Conservation (phyloP, 1,140 invertebrate species). For the Ectropis grisescens region DNA sequence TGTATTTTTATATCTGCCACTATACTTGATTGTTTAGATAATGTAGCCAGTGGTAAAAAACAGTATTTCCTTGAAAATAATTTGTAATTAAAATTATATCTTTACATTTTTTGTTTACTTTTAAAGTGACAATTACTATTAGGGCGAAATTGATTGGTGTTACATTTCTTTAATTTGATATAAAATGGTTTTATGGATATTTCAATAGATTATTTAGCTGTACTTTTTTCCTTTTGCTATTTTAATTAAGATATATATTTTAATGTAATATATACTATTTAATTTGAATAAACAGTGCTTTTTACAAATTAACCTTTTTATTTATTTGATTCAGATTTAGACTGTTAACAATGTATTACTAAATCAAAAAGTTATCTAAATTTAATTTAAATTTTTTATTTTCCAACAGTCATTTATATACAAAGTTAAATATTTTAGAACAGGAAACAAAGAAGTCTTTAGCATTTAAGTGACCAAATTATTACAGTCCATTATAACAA, state of each 20-base stretch:
- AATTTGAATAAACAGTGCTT: constrained; percentile 69
- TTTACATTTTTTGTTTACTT: constrained; percentile 26
- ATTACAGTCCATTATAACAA: constrained; percentile 21
- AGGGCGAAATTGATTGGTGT: constrained; percentile 48
- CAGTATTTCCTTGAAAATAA: constrained; percentile 36
- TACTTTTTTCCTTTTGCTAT: constrained; percentile 59
- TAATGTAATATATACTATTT: constrained; percentile 70
- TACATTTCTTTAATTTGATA: constrained; percentile 25
- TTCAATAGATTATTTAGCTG: constrained; percentile 63
- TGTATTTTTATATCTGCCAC: constrained; percentile 65
- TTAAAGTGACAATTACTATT: constrained; percentile 30
- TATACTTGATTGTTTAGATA: constrained; percentile 18
- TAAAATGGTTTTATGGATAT: constrained; percentile 55
- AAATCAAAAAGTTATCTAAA: no score
- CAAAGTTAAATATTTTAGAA: constrained; percentile 18
- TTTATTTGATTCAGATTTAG: no score
- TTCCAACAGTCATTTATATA: constrained; percentile 30
- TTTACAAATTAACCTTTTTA: constrained; percentile 27
- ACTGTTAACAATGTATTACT: no score
- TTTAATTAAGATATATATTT: constrained; percentile 68
- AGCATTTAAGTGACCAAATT: constrained; percentile 22
- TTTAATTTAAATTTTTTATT: constrained; percentile 32
- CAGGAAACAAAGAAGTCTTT: constrained; percentile 22
- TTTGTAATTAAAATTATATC: constrained; percentile 17
- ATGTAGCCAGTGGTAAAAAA: constrained; percentile 17